These are phyloP conservation scores for Leptestheria dahalacensis DNA, from an alignment of 1,140 invertebrate genomes.

Conservation along the genomic window DNA sequence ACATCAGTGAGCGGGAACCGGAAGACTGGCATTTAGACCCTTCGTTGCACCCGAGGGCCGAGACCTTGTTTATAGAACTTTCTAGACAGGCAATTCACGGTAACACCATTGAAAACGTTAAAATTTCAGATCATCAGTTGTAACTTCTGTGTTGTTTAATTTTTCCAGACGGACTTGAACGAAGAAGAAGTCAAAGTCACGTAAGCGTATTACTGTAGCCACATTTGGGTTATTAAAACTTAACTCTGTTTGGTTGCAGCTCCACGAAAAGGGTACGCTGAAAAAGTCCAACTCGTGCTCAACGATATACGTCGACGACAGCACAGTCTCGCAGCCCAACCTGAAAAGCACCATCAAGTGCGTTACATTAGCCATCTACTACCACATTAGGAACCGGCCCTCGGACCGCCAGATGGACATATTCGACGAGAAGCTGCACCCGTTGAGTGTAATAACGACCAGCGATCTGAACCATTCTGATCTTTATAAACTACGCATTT, in stretches of 20 bases:
- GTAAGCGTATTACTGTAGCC: too few relatives aligned
- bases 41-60: conserved; percentile 84
- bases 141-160: not conserved
- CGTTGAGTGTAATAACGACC: conserved; percentile 59
- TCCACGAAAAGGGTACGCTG: conserved; percentile 51
- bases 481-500: too few relatives aligned
- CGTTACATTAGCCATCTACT: conserved; percentile 95
- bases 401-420: conserved; percentile 83
- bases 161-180: conserved; percentile 61
- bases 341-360: conserved; percentile 98
- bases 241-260: conserved; percentile 26
- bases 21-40: conserved; percentile 90
- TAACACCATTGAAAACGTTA: conserved; percentile 27
- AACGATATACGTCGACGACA: conserved; percentile 95
- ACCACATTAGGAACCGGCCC: conserved; percentile 94
- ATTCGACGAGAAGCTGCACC: conserved; percentile 96
- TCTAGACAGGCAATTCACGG: conserved; percentile 81
- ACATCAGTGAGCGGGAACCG: conserved; percentile 93
- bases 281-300: conserved; percentile 98
- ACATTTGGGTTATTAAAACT: too few relatives aligned
- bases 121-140: conserved; percentile 7
- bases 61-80: conserved; percentile 88
- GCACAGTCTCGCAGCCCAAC: conserved; percentile 97
- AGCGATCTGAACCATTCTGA: not conserved
- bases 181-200: conserved; percentile 78